Percentiles rank a stretch among this genome's conserved stretches.
Conservation (phyloP, 2,888 invertebrate species). For the Tipula vernalis region DNA sequence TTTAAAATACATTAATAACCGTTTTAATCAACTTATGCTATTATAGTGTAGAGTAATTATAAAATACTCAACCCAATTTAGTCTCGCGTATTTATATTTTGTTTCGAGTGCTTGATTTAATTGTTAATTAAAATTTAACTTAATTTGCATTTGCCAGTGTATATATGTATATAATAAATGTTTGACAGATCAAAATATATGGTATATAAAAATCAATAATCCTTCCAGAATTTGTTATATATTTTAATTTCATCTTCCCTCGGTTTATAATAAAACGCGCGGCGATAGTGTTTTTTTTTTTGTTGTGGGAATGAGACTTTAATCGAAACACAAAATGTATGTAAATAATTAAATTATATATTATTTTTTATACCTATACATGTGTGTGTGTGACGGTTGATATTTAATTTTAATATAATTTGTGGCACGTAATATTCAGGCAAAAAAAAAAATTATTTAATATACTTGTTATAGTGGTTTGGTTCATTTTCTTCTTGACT, state of each 20-base stretch:
- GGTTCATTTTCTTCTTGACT: background rate
- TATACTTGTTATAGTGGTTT: background rate
- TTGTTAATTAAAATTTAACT: background rate
- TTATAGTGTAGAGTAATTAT: background rate
- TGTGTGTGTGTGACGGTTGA: background rate
- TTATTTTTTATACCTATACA: background rate
- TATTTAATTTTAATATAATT: background rate
- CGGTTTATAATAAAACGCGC: background rate
- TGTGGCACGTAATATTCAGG: background rate
- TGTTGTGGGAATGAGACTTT: background rate
- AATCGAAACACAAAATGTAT: background rate
- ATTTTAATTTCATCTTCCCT: background rate
- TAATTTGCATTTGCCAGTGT: background rate
- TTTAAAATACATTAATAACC: background rate
- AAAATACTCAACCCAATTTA: background rate
- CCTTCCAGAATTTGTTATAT: background rate
- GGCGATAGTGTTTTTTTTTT: background rate
- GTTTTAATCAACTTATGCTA: background rate
- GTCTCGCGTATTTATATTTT: background rate
- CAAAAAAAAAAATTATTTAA: background rate
- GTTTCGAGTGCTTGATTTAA: background rate
- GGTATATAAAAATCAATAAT: background rate
- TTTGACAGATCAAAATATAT: background rate
- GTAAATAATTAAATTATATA: background rate
- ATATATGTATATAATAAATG: background rate